Conservation (phyloP, 2,797 vertebrate species). For the Chanos chanos region DNA sequence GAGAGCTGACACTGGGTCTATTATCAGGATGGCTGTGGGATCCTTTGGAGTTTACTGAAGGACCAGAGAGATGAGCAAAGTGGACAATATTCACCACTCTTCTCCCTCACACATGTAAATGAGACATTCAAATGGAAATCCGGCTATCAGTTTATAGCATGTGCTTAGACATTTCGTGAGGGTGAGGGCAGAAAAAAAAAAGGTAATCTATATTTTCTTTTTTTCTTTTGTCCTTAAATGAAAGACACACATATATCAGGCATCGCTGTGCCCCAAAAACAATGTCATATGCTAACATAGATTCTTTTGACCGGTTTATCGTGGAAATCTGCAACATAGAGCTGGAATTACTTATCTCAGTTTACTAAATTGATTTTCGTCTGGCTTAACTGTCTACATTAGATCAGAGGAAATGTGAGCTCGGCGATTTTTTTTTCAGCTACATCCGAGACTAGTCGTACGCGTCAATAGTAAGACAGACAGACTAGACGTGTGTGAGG, state of each 20-base stretch:
- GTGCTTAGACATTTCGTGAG: conserved; percentile 17
- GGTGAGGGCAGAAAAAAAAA: background rate
- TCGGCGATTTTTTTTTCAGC: background rate
- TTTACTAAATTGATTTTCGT: conserved; percentile 1
- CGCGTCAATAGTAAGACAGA: too few species aligned
- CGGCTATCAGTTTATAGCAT: conserved; percentile 30
- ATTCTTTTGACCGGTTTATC: too few species aligned
- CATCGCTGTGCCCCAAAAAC: background rate
- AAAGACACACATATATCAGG: background rate
- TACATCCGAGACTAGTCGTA: too few species aligned
- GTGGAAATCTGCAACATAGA: too few species aligned
- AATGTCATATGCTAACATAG: too few species aligned
- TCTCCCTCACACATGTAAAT: conserved; percentile 51
- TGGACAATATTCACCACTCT: conserved; percentile 28
- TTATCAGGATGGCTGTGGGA: background rate
- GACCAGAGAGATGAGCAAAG: conserved; percentile 28
- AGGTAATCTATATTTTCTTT: background rate
- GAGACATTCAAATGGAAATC: conserved; percentile 62
- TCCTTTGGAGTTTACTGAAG: conserved; percentile 16
- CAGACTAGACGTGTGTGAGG: background rate
- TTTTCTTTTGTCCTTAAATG: background rate
- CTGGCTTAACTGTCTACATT: background rate
- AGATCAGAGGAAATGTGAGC: conserved; percentile 9
- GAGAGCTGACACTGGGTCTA: background rate
- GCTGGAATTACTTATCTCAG: too few species aligned